Evolutionary conservation across 2,113 vertebrate species (phyloP).

Genomic region (Oncorhynchus masou): DNA sequence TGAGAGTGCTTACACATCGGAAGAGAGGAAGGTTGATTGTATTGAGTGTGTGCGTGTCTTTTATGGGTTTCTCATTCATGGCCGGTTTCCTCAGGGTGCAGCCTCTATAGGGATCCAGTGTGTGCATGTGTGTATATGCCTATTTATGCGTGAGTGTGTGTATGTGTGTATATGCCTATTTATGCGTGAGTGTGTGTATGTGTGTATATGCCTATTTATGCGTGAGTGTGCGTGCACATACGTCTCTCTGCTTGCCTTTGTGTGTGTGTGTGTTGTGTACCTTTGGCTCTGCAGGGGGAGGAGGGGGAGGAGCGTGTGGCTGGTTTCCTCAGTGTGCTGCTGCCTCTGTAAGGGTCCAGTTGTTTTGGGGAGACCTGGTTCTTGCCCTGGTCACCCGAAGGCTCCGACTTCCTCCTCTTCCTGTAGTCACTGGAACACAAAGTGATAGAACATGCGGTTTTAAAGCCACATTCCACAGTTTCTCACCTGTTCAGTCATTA

Average conservation of each 20-base stretch:
- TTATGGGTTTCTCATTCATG: neutral
- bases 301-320: constrained; percentile 88
- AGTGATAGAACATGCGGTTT: neutral
- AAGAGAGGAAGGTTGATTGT: too few species aligned
- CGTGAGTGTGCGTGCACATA: too few species aligned
- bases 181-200: too few species aligned
- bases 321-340: constrained; percentile 78
- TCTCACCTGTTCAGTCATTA: too few species aligned
- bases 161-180: too few species aligned
- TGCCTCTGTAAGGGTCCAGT: constrained; percentile 74
- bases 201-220: too few species aligned
- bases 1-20: too few species aligned
- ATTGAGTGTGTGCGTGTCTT: too few species aligned
- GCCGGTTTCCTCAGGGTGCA: neutral
- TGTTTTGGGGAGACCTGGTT: constrained; percentile 65
- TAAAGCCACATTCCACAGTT: neutral
- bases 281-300: constrained; percentile 92
- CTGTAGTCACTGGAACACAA: constrained; percentile 86
- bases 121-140: too few species aligned
- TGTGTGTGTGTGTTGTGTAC: constrained; percentile 64
- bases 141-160: too few species aligned
- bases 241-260: too few species aligned
- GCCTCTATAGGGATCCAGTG: too few species aligned
- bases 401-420: constrained; percentile 95
- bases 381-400: constrained; percentile 75